These are phyloP conservation scores for Oreochromis grahami DNA, from an alignment of 2,797 vertebrate species.

Conservation along the genomic window DNA sequence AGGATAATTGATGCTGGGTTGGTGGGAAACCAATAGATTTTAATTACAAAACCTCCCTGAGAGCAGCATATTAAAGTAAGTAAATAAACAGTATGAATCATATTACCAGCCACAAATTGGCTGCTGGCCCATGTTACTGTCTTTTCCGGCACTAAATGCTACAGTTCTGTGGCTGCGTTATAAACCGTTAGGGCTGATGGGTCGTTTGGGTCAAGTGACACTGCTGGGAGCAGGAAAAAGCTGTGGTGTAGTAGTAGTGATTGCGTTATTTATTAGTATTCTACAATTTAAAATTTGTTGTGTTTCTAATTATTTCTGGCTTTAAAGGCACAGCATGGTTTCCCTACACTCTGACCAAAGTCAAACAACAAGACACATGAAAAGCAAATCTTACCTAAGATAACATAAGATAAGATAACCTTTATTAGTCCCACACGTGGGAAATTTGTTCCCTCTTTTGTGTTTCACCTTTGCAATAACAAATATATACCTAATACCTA, in stretches of 20 bases:
- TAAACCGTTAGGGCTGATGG: background rate
- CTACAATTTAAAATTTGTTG: background rate
- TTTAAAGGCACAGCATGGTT: background rate
- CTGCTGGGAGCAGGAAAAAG: background rate
- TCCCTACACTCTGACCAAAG: background rate
- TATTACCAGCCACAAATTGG: constrained; percentile 23
- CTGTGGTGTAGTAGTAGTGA: background rate
- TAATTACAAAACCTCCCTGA: constrained; percentile 50
- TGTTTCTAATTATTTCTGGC: background rate
- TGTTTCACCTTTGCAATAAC: background rate
- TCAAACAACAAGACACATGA: background rate
- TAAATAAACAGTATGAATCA: constrained; percentile 46
- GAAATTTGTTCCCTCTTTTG: too few species aligned
- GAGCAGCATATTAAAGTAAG: constrained; percentile 37
- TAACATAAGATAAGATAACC: too few species aligned
- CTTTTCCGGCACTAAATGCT: background rate
- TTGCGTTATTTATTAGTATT: background rate
- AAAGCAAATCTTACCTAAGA: background rate
- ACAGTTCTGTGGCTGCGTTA: background rate
- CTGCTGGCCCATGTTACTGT: background rate
- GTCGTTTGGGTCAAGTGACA: background rate
- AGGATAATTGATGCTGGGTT: constrained; percentile 45
- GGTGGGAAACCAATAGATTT: constrained; percentile 49
- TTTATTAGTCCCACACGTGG: too few species aligned
- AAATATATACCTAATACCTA: background rate